These are phyloP conservation scores for Theonella swinhoei DNA, from an alignment of 37 sponge, comb jelly and placozoan genomes.

Conservation along the genomic window DNA sequence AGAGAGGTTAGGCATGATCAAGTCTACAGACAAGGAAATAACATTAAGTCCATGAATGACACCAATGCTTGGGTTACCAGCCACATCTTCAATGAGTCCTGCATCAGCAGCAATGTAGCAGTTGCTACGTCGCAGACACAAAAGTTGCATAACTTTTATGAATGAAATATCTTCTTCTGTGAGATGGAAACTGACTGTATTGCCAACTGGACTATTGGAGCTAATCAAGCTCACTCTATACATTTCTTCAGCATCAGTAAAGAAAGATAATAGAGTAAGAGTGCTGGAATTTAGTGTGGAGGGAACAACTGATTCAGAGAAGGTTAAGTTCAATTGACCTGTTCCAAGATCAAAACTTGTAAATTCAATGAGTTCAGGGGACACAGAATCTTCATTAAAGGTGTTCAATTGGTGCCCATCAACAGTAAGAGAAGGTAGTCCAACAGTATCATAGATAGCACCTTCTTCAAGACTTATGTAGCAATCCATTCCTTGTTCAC, in stretches of 20 bases:
- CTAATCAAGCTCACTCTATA: slow-evolving; percentile 33
- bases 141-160: slow-evolving; percentile 46
- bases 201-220: slow-evolving; percentile 38
- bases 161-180: slow-evolving; percentile 63
- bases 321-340: slow-evolving; percentile 71
- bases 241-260: slow-evolving; percentile 33
- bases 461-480: slow-evolving; percentile 45
- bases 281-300: slow-evolving; percentile 58
- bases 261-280: slow-evolving; percentile 71
- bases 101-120: slow-evolving; percentile 72
- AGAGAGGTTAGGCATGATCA: slow-evolving; percentile 49
- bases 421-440: slow-evolving; percentile 17
- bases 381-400: slow-evolving; percentile 50
- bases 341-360: slow-evolving; percentile 61
- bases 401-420: not conserved
- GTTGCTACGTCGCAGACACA: slow-evolving; percentile 79
- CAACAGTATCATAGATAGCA: slow-evolving; percentile 65
- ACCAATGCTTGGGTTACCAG: slow-evolving; percentile 53
- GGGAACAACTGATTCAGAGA: slow-evolving; percentile 70
- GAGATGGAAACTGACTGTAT: slow-evolving; percentile 57
- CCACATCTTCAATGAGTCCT: slow-evolving; percentile 54
- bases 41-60: slow-evolving; percentile 56
- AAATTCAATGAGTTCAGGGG: slow-evolving; percentile 60
- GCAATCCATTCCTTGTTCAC: slow-evolving; percentile 42
- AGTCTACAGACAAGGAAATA: slow-evolving; percentile 43